Conservation (phyloP, 2,888 invertebrate genomes). For the Drosophila emarginata region DNA sequence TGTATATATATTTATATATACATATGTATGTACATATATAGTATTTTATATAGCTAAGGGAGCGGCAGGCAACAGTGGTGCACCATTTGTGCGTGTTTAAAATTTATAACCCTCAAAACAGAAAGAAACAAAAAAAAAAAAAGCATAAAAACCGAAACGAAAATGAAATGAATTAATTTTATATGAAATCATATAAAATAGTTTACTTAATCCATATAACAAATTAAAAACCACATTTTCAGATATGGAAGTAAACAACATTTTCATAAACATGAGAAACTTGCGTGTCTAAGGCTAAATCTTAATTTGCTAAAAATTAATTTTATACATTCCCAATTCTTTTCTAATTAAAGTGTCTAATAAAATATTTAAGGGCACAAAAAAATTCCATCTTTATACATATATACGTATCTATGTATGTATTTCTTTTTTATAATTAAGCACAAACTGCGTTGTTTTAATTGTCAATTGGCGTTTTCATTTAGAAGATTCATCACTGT, state of each 20-base stretch:
- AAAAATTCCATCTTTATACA: neutral
- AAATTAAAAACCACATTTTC: neutral
- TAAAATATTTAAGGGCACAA: too few relatives aligned
- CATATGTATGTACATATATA: neutral
- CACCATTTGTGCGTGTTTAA: slow-evolving; percentile 49
- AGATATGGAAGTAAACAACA: neutral
- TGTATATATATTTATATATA: slow-evolving; percentile 5
- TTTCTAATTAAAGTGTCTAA: too few relatives aligned
- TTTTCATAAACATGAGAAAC: neutral
- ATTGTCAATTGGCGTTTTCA: slow-evolving; percentile 13
- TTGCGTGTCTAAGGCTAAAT: neutral
- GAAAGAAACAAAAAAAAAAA: neutral
- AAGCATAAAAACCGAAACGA: neutral
- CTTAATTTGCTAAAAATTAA: too few relatives aligned
- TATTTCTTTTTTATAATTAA: neutral
- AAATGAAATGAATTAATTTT: slow-evolving; percentile 9
- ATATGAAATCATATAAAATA: slow-evolving; percentile 10
- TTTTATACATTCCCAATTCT: too few relatives aligned
- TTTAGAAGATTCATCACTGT: slow-evolving; percentile 4
- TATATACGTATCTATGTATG: too few relatives aligned
- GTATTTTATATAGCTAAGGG: slow-evolving; percentile 8
- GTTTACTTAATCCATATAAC: too few relatives aligned
- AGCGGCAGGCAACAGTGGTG: slow-evolving; percentile 32
- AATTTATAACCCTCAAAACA: slow-evolving; percentile 45
- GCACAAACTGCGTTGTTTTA: slow-evolving; percentile 4